phyloP scores from a whole-genome alignment of 2,888 invertebrate species.

The Drymonia ruficornis region DNA sequence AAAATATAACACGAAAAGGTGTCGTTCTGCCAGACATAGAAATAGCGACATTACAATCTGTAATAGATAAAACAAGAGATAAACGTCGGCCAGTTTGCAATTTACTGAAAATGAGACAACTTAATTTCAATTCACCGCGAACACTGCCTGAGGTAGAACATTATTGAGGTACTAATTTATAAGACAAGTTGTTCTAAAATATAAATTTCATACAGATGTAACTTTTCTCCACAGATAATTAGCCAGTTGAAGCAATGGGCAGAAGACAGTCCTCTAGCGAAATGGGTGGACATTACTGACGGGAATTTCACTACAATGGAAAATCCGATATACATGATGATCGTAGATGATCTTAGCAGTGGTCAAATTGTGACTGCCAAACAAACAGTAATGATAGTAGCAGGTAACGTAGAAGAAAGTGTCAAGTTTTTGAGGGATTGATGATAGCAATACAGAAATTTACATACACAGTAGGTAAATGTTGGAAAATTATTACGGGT shows the following conservation, averaged over 20 bases:
- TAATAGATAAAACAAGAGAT: slow-evolving; percentile 22
- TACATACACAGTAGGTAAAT: no score
- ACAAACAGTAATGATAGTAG: slow-evolving; percentile 73
- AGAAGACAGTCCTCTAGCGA: slow-evolving; percentile 69
- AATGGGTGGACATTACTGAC: slow-evolving; percentile 69
- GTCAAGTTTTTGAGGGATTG: no score
- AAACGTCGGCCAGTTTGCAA: slow-evolving; percentile 51
- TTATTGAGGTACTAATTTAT: no score
- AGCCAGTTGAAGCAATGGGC: slow-evolving; percentile 69
- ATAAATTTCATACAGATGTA: background rate
- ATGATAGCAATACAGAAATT: background rate
- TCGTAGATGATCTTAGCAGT: slow-evolving; percentile 74
- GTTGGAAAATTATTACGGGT: no score
- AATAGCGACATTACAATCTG: slow-evolving; percentile 7
- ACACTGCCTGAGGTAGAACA: slow-evolving; percentile 63
- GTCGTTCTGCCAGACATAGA: slow-evolving; percentile 15
- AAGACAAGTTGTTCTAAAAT: slow-evolving; percentile 1
- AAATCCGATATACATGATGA: slow-evolving; percentile 77
- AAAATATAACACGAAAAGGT: slow-evolving; percentile 4
- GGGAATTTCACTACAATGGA: slow-evolving; percentile 76
- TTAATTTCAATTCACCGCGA: slow-evolving; percentile 64
- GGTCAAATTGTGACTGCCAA: slow-evolving; percentile 74
- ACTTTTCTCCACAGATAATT: slow-evolving; percentile 55
- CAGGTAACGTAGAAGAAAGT: slow-evolving; percentile 50
- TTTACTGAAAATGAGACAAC: slow-evolving; percentile 56